A percentile compares a stretch with the other conserved stretches of the same genome.
Evolutionary conservation across 2,797 vertebrate species (phyloP).

Genomic region (Thaleichthys pacificus): DNA sequence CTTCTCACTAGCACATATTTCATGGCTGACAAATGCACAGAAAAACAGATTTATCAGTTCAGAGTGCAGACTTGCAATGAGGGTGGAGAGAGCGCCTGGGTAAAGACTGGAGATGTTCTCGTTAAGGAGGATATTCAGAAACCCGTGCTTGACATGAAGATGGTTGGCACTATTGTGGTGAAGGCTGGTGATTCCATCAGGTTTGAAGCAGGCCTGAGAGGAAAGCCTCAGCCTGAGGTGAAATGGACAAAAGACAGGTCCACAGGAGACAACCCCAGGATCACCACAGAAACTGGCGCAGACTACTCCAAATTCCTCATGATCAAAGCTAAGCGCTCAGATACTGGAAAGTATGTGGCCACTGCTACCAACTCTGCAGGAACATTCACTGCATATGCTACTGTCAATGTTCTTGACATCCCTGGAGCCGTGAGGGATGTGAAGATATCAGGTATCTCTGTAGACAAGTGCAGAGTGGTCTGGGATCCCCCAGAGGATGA

Average conservation of each 20-base stretch:
- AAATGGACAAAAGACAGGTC: conserved; percentile 93
- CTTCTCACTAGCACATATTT: conserved; percentile 89
- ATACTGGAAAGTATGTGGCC: conserved; percentile 92
- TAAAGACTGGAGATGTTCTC: conserved; percentile 87
- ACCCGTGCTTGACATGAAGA: conserved; percentile 91
- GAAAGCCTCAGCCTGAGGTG: conserved; percentile 95
- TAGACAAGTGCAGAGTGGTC: conserved; percentile 89
- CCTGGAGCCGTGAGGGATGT: conserved; percentile 92
- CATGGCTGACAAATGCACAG: conserved; percentile 87
- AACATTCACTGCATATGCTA: conserved; percentile 92
- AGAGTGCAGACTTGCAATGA: conserved; percentile 95
- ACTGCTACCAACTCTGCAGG: conserved; percentile 93
- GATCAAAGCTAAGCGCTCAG: conserved; percentile 86
- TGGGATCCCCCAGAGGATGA: conserved; percentile 97
- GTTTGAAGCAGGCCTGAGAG: conserved; percentile 93
- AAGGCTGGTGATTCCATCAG: conserved; percentile 93
- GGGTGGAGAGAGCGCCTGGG: conserved; percentile 95
- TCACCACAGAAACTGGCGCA: conserved; percentile 86
- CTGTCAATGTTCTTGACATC: conserved; percentile 90
- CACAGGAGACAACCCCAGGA: conserved; percentile 88
- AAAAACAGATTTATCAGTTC: conserved; percentile 92
- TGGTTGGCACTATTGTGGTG: conserved; percentile 87
- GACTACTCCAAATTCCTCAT: conserved; percentile 91
- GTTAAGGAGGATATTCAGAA: conserved; percentile 96
- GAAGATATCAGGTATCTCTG: conserved; percentile 87